Evolutionary conservation across 2,888 invertebrate genomes (phyloP).

Genomic region (Germaria angustata): DNA sequence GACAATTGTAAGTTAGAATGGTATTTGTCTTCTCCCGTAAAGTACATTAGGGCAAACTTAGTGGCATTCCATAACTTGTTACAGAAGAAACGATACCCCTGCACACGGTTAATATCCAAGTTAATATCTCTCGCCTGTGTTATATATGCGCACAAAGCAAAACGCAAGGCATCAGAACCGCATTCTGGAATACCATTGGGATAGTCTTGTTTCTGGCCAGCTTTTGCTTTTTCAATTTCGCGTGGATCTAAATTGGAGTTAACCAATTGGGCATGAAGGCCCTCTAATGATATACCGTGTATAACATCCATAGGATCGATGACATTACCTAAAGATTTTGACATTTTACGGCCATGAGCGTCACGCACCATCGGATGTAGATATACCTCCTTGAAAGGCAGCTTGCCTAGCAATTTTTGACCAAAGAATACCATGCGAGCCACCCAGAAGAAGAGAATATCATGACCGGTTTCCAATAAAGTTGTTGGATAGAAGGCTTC

Average conservation of each 20-base stretch:
- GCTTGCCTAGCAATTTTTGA: conserved; percentile 90
- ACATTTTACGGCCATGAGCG: conserved; percentile 99
- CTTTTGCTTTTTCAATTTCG: conserved; percentile 88
- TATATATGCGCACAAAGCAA: conserved; percentile 93
- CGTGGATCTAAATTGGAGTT: conserved; percentile 92
- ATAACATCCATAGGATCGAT: conserved; percentile 99
- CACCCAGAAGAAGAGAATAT: conserved; percentile 99
- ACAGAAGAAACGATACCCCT: conserved; percentile 97
- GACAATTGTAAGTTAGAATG: conserved; percentile 78
- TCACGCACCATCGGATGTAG: conserved; percentile 98
- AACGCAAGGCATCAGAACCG: conserved; percentile 83
- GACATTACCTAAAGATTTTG: conserved; percentile 98
- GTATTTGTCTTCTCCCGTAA: conserved; percentile 81
- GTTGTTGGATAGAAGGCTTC: conserved; percentile 94
- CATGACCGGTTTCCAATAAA: conserved; percentile 97
- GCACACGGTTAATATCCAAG: conserved; percentile 95
- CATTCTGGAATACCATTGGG: conserved; percentile 98
- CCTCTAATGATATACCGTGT: conserved; percentile 89
- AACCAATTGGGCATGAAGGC: conserved; percentile 86
- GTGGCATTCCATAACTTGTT: conserved; percentile 99
- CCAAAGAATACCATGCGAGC: conserved; percentile 99
- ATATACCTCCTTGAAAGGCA: conserved; percentile 96
- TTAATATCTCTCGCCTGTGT: conserved; percentile 96
- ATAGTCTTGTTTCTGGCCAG: conserved; percentile 88
- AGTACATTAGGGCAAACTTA: conserved; percentile 91